Conservation (phyloP, 2,888 invertebrate genomes). For the Patella depressa region DNA sequence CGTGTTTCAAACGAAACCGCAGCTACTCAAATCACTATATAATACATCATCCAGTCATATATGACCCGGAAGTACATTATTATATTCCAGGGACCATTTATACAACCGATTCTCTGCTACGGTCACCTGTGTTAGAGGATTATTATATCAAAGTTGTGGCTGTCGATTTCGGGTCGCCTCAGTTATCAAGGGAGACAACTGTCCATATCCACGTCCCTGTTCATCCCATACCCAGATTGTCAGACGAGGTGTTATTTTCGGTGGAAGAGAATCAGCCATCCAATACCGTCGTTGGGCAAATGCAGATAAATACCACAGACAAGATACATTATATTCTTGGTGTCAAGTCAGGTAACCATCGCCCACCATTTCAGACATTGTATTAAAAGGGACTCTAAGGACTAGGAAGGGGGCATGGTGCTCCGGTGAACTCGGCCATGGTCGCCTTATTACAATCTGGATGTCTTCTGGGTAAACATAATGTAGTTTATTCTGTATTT, state of each 20-base stretch:
- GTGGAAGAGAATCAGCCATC: background rate
- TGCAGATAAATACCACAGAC: background rate
- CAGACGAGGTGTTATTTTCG: background rate
- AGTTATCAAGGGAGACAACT: constrained; percentile 22
- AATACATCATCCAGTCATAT: too few species aligned
- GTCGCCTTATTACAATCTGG: too few species aligned
- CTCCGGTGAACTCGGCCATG: too few species aligned
- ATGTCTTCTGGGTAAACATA: too few species aligned
- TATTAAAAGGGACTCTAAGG: too few species aligned
- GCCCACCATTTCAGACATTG: too few species aligned
- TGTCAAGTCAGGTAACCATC: too few species aligned
- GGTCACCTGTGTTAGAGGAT: constrained; percentile 29
- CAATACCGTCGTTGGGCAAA: background rate
- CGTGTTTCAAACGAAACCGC: too few species aligned
- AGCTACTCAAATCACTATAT: too few species aligned
- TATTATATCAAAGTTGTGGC: constrained; percentile 36
- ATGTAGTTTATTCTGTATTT: too few species aligned
- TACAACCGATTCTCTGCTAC: constrained; percentile 29
- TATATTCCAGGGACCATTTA: constrained; percentile 33
- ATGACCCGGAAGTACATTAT: too few species aligned
- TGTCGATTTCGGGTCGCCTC: constrained; percentile 37
- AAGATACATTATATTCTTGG: background rate
- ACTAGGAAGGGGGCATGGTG: too few species aligned
- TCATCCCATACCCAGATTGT: constrained; percentile 34
- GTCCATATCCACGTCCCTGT: constrained; percentile 35